Base-by-base conservation (phyloP, 2,113 vertebrate species). In the Alethe diademata region DNA sequence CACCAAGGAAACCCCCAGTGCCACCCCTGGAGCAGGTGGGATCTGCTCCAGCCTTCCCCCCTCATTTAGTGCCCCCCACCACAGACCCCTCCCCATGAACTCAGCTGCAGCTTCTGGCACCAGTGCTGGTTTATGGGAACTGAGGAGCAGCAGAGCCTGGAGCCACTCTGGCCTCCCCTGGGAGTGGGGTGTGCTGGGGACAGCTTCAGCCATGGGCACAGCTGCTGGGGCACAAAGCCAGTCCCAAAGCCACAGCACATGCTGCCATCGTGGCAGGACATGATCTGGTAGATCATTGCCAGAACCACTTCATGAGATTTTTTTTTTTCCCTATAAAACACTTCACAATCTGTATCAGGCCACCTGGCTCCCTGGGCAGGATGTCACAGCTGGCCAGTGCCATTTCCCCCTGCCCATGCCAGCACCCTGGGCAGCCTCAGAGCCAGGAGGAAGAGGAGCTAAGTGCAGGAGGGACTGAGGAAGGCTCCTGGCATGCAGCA, bases 331-430 rank as follows among this genome's bases (percentile, higher is more conserved):
- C 56, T 74, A 16, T 29, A 29, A 84, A 90, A 61, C 26, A 40
- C 4, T 26, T 61, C 36, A 53, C 50, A 28, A 17, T 14, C 53
- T 2, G 0, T 10, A 11, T 0, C 1, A 58, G 35, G 38, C 6
- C 2, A 22, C 26, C 64, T 5, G 2, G 81, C 64, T 79, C 50
- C 47, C 25, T 4, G 29, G 85, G 43, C 66, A 82, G 26, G 35
- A 28, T 58, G 84, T 12, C 73, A 35, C 28, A 57, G 25, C 45
- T 14, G 23, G 33, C 19, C 85, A 31, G 25, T 5, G 51, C 58
- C 4, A 0, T 1, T 14, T 2, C 38, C 40, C 50, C 42, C 31
- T 47, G 40, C 60, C 69, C 4, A 0, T 16, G 57, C 62, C 53
- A 8, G 28, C 23, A 2, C 20, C 38, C 67, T 26, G 28, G 1